Evolutionary conservation across 2,113 vertebrate genomes (phyloP), one percentile per base, ranked within the genome.

Genomic region (Corynorhinus townsendii): DNA sequence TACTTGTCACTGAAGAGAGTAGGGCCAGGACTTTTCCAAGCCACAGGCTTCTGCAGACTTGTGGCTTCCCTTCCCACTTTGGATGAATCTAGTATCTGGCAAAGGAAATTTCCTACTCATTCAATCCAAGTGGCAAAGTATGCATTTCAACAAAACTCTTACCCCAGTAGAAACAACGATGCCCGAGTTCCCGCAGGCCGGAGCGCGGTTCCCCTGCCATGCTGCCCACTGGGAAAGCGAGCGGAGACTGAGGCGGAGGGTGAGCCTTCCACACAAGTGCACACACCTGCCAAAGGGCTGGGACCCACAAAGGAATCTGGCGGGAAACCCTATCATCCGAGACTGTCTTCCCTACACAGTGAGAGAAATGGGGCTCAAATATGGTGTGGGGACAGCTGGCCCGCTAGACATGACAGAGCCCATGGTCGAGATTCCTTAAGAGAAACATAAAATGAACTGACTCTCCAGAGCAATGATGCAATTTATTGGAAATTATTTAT

Each of bases 401-500:
- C 35, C 2, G 3, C 26, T 0, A 6, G 35, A 64, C 22, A 77
- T 11, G 56, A 71, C 71, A 64, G 0, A 24, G 20, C n/a, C 79
- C 49, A 6, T 4, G 17, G 47, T 26, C 0, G 4, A 84, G 54
- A 79, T n/a, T 35, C 28, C 0, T 82, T 56, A 87, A 83, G 64
- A 95, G 72, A 93, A 86, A 95, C 52, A 94, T 95, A 97, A 98
- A 98, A 85, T 4, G 96, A 97, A 96, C 71, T 96, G 95, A 96
- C 94, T 98, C 96, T 93, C 94, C 94, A 96, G 89, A 95, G 94
- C 97, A 97, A 92, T 97, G 93, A 98, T 96, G 96, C 96, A 95
- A 97, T 95, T 98, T 98, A 98, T 93, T 96, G 97, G 96, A 97
- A 98, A 98, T 80, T 96, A 96, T 96, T 97, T 97, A 96, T 95